Evolutionary conservation across 2,888 invertebrate genomes (phyloP), one percentile per base, ranked within the genome.

Genomic region (Netelia melanura): DNA sequence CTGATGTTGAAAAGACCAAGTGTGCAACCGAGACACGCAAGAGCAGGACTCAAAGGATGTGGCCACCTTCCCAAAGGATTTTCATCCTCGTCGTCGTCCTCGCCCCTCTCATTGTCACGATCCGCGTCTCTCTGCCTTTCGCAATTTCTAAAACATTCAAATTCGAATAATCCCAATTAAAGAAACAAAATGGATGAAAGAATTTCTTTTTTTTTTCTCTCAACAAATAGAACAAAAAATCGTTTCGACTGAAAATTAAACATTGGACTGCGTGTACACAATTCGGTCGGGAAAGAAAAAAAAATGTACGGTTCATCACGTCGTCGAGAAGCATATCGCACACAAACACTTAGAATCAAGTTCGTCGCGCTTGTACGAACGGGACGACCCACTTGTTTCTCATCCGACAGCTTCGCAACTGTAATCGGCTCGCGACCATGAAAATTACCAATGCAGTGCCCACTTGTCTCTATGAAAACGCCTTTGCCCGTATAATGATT

Each of bases 1-100:
- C 97, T 97, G 90, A 98, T 96, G 94, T 98, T 98, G 94, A 98
- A 98, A 80, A 98, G 95, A 74, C 98, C 98, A 88, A 98, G 94
- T 1, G 98, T 98, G 93, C 98, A 98, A 86, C 97, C 97, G 64
- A 98, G 95, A 90, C 97, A 96, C 30, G 98, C 97, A 89, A 98
- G 94, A 92, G 97, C 96, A 52, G 97, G 96, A 92, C 97, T 97
- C 91, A 97, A 95, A 21, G 95, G 94, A 91, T 96, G 96, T 2
- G 96, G 96, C 97, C 97, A 97, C 86, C 94, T 95, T 67, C 95
- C 95, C 86, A 95, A 88, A 6, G 95, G 95, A 91, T 95, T 95
- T 81, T 94, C 94, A 54, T 94, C 94, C 84, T 94, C 95, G 48
- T 93, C 93, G 56, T 93, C 87, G 44, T 91, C 91, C 43, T 92